phyloP scores from a whole-genome alignment of 2,888 invertebrate genomes.

The Sylvicola cinctus region DNA sequence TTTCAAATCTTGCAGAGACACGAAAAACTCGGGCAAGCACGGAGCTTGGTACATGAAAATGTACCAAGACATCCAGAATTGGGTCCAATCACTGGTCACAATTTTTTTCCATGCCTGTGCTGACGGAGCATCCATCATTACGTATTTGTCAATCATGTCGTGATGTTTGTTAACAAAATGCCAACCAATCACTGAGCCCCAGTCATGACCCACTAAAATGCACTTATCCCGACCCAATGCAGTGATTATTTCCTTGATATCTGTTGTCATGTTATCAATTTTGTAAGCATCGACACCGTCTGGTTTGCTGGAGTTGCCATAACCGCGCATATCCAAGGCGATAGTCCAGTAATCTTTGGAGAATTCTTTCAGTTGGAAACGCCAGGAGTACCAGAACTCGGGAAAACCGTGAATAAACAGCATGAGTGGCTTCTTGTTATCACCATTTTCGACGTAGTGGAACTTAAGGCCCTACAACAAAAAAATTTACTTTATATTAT shows the following conservation, averaged over 20 bases:
- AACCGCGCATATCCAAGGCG: slow-evolving; percentile 48
- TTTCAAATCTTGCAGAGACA: slow-evolving; percentile 26
- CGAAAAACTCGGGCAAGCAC: slow-evolving; percentile 30
- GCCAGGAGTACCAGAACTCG: slow-evolving; percentile 60
- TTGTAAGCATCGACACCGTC: slow-evolving; percentile 28
- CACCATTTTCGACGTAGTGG: slow-evolving; percentile 48
- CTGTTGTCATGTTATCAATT: slow-evolving; percentile 31
- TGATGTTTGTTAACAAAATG: slow-evolving; percentile 31
- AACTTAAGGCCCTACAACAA: slow-evolving; percentile 33
- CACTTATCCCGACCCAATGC: slow-evolving; percentile 30
- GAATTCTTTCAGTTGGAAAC: slow-evolving; percentile 44
- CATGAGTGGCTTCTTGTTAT: slow-evolving; percentile 40
- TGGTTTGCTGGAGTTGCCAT: slow-evolving; percentile 46
- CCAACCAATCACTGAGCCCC: slow-evolving; percentile 42
- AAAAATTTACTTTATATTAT: slow-evolving; percentile 3
- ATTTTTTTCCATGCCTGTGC: slow-evolving; percentile 25
- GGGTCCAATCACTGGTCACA: slow-evolving; percentile 21
- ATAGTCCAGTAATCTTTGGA: slow-evolving; percentile 40
- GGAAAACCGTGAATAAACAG: slow-evolving; percentile 54
- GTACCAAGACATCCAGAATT: slow-evolving; percentile 32
- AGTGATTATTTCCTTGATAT: slow-evolving; percentile 35
- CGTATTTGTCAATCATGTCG: slow-evolving; percentile 30
- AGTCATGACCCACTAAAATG: slow-evolving; percentile 42
- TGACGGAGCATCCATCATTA: slow-evolving; percentile 34
- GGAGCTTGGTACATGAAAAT: slow-evolving; percentile 34